A percentile compares a stretch with the other conserved stretches of the same genome.
Conservation (phyloP, 2,113 vertebrate species). For the Brachyhypopomus gauderio region DNA sequence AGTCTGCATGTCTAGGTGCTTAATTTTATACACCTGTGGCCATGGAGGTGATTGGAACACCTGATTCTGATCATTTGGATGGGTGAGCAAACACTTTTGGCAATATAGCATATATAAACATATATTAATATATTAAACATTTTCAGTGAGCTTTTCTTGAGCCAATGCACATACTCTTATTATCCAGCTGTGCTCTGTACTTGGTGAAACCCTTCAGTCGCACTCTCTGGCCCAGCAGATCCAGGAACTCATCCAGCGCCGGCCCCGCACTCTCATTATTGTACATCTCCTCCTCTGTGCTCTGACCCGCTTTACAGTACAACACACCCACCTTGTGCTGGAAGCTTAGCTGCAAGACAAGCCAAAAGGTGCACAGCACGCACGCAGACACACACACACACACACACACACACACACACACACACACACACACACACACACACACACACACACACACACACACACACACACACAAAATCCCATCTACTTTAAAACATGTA, state of each 20-base stretch:
- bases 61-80: no score
- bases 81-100: no score
- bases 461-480: no score
- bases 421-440: neutral
- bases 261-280: slow-evolving; percentile 93
- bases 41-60: no score
- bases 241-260: slow-evolving; percentile 93
- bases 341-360: slow-evolving; percentile 89
- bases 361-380: neutral
- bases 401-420: slow-evolving; percentile 45
- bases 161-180: slow-evolving; percentile 88
- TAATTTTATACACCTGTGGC: no score
- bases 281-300: slow-evolving; percentile 98
- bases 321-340: slow-evolving; percentile 97
- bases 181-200: slow-evolving; percentile 96
- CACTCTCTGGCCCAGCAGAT: slow-evolving; percentile 94
- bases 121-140: no score
- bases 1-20: no score
- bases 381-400: no score
- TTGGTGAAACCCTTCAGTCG: slow-evolving; percentile 94
- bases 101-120: no score
- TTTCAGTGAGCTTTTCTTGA: neutral
- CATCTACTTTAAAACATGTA: no score
- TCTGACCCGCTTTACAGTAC: slow-evolving; percentile 95
- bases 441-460: neutral